Evolutionary conservation across 2,113 vertebrate genomes (phyloP).

Genomic region (Chloropsis hardwickii): DNA sequence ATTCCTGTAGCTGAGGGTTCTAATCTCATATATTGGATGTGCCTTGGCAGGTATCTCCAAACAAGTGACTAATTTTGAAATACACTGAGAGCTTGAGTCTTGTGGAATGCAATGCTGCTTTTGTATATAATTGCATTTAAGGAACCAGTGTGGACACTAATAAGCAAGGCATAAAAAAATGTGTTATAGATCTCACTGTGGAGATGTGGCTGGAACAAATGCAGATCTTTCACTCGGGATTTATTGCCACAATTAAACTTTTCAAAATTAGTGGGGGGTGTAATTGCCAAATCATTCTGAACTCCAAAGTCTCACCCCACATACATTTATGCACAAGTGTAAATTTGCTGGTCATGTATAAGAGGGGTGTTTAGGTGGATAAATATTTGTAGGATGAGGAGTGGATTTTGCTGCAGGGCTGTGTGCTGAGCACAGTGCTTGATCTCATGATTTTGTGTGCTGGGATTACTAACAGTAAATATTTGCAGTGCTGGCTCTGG

Average conservation of each 20-base stretch:
- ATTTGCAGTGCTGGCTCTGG: neutral
- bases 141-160: neutral
- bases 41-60: neutral
- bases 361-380: neutral
- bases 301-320: neutral
- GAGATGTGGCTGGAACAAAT: neutral
- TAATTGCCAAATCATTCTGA: neutral
- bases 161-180: neutral
- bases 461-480: neutral
- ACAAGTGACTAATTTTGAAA: neutral
- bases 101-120: neutral
- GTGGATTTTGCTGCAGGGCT: neutral
- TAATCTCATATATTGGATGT: neutral
- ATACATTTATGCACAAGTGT: neutral
- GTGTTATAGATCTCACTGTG: neutral
- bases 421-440: neutral
- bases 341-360: neutral
- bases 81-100: neutral
- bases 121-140: neutral
- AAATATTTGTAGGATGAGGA: neutral
- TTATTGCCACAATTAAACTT: neutral
- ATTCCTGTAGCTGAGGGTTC: neutral
- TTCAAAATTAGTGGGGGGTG: fast-evolving
- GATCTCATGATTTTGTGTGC: fast-evolving
- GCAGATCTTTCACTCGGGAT: neutral